These are phyloP conservation scores for Hyperoodon ampullatus DNA, from an alignment of 2,113 vertebrate genomes.

Conservation along the genomic window DNA sequence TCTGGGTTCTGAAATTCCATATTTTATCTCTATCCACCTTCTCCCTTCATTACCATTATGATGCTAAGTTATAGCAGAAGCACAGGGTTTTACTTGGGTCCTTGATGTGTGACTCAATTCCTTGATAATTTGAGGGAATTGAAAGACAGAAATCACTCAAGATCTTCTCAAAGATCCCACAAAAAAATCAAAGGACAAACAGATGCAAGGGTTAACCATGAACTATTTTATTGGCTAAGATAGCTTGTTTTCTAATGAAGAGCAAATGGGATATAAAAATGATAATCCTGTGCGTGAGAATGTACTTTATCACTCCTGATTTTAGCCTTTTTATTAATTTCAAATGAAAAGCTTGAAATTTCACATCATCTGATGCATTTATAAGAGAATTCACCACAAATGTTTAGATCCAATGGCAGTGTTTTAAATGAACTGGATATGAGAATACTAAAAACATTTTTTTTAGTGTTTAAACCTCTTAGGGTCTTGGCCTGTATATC, in stretches of 20 bases:
- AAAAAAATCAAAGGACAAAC: not conserved
- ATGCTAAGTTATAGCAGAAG: not conserved
- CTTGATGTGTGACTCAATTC: not conserved
- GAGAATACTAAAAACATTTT: not conserved
- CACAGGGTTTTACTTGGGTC: not conserved
- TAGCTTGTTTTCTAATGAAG: not conserved
- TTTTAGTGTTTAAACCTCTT: not conserved
- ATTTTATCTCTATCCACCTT: not conserved
- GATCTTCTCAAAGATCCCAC: not conserved
- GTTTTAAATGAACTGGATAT: not conserved
- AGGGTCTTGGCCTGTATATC: not conserved
- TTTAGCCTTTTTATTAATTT: not conserved
- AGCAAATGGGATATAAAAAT: not conserved
- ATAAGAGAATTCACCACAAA: not conserved
- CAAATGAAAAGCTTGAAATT: not conserved
- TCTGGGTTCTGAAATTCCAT: not conserved
- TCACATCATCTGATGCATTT: not conserved
- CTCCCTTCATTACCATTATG: not conserved
- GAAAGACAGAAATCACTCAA: not conserved
- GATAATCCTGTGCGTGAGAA: not conserved
- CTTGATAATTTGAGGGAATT: not conserved
- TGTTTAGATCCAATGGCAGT: not conserved
- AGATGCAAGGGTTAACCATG: not conserved
- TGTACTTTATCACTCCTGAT: not conserved
- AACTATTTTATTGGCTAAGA: not conserved